A percentile compares a stretch with the other conserved stretches of the same genome.
These are phyloP conservation scores for Meleagris gallopavo DNA, from an alignment of 2,113 vertebrate genomes.

Conservation along the genomic window DNA sequence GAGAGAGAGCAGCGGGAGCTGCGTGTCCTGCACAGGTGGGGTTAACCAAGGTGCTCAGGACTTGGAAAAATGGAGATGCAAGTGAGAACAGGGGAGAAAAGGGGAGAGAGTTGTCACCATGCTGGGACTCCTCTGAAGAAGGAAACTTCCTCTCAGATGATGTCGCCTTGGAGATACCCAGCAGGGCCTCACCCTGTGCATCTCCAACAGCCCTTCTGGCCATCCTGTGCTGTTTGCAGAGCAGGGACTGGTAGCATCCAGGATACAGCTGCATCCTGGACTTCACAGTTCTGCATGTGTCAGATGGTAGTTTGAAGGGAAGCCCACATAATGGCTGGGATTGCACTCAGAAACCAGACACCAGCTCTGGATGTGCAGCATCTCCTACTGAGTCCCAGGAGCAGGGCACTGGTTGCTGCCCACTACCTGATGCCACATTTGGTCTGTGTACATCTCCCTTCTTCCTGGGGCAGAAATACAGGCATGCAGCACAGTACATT, in stretches of 20 bases:
- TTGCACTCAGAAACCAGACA: neutral
- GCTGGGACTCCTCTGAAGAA: neutral
- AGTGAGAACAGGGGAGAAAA: neutral
- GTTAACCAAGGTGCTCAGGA: neutral
- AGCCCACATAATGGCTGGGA: neutral
- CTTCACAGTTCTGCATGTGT: neutral
- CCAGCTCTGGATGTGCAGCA: neutral
- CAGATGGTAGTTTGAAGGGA: neutral
- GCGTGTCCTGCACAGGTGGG: neutral
- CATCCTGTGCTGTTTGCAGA: neutral
- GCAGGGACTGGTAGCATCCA: neutral
- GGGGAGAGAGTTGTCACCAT: neutral
- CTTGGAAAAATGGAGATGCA: fast-evolving
- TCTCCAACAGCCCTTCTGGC: neutral
- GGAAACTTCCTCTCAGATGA: neutral
- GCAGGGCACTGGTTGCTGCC: neutral
- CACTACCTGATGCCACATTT: neutral
- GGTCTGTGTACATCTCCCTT: neutral
- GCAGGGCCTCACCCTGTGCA: neutral
- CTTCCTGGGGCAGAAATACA: conserved; percentile 33
- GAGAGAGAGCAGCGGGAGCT: neutral
- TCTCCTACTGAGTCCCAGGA: neutral
- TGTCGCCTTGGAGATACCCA: neutral
- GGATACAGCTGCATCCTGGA: neutral
- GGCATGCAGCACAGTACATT: conserved; percentile 60